Evolutionary conservation across 2,888 invertebrate species (phyloP), one percentile per base, ranked within the genome.

Genomic region (Pasiphila rectangulata): DNA sequence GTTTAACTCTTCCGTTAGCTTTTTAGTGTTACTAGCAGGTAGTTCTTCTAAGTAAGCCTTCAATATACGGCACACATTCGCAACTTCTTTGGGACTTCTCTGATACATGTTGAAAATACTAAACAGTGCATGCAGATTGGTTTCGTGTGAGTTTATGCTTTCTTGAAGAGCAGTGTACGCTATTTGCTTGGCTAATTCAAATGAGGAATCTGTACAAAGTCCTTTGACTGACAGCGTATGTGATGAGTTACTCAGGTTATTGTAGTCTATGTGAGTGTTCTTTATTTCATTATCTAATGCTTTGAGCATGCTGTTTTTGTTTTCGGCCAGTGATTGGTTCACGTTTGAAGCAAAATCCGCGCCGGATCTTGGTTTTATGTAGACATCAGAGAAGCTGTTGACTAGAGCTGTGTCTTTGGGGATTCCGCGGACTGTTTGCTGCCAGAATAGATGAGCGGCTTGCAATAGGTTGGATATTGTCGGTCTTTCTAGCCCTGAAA

Each of bases 401-500:
- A 77, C 59, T 47, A 94, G 78, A 0, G 94, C 92, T n/a, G 80
- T 77, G 6, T 69, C 63, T n/a, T 84, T 68, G 0, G 89, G 69
- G 38, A 91, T 89, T 0, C 94, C 94, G 36, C 93, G 83, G 1
- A 90, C 77, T 25, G 92, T 69, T 73, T 93, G 92, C 70, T 94
- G 93, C 38, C 89, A 87, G 25, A 92, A 89, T 46, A 94, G 73
- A 58, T 91, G 91, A 0, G 92, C 90, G 0, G 91, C 90, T 71
- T 93, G 93, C 7, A 94, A 75, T 21, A 95, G 78, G 63, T 94
- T 92, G 13, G 91, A 90, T 27, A 93, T 65, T 6, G 90, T 90
- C 10, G 93, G 92, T 60, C 90, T 90, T 51, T 93, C 93, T 34
- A 83, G 72, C 17, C 91, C 92, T 90, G 77, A 40, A 80, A 83